Conservation (phyloP, 2,113 vertebrate species). For the Gyps fulvus region DNA sequence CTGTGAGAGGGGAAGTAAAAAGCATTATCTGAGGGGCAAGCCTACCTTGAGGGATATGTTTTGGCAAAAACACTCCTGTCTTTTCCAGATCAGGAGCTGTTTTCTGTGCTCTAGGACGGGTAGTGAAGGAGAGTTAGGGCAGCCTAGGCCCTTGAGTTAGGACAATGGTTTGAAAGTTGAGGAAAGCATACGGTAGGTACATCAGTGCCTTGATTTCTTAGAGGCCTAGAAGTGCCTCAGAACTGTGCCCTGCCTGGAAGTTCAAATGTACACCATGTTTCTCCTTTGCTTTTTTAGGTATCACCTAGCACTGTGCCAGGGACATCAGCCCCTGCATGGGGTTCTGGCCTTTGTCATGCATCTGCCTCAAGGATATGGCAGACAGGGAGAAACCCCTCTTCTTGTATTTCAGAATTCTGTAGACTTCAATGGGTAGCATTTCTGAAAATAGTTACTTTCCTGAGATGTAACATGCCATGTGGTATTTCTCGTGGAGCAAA, state of each 20-base stretch:
- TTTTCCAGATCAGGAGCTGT: not conserved
- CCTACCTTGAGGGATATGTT: not conserved
- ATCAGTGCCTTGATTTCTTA: not conserved
- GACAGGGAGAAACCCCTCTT: not conserved
- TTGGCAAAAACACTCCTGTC: not conserved
- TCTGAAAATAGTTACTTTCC: not conserved
- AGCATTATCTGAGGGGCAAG: not conserved
- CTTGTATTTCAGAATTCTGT: not conserved
- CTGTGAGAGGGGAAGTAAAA: not conserved
- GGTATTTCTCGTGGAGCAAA: not conserved
- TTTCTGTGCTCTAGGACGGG: not conserved
- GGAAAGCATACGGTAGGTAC: not conserved
- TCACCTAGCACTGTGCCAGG: not conserved
- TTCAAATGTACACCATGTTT: not conserved
- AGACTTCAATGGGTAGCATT: not conserved
- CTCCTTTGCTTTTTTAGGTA: not conserved
- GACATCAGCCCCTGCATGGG: not conserved
- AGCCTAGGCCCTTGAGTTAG: not conserved
- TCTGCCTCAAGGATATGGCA: not conserved
- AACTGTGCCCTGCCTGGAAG: not conserved
- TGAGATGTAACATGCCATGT: not conserved
- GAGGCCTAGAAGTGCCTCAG: not conserved
- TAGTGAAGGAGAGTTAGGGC: not conserved
- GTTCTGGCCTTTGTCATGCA: not conserved
- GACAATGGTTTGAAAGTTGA: not conserved